Evolutionary conservation across 2,888 invertebrate species (phyloP).

Genomic region (Papilio protenor): DNA sequence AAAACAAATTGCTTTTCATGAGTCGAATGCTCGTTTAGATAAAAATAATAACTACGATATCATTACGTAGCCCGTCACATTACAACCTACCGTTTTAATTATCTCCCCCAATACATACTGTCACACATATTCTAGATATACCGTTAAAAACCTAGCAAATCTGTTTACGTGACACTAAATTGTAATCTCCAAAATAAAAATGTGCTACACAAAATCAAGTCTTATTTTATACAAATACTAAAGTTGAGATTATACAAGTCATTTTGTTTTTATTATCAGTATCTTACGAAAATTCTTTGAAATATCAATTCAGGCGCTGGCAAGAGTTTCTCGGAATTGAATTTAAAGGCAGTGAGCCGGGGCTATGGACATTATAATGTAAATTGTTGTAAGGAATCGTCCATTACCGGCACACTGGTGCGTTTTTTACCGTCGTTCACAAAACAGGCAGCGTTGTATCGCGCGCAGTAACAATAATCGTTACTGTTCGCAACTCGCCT

Average conservation of each 20-base stretch:
- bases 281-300: conserved; percentile 6
- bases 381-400: conserved; percentile 37
- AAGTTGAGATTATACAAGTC: background rate
- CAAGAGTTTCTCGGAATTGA: conserved; percentile 29
- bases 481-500: conserved; percentile 37
- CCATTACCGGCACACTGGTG: conserved; percentile 38
- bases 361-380: conserved; percentile 31
- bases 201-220: background rate
- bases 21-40: conserved; percentile 50
- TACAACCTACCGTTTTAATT: background rate
- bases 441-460: conserved; percentile 51
- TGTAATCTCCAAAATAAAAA: background rate
- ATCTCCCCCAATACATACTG: background rate
- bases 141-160: background rate
- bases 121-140: background rate
- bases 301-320: conserved; percentile 31
- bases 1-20: conserved; percentile 52
- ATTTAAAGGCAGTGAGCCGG: conserved; percentile 25
- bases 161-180: background rate
- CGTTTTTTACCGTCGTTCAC: conserved; percentile 52
- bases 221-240: background rate
- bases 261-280: conserved; percentile 22
- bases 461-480: conserved; percentile 45
- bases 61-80: background rate
- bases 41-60: conserved; percentile 45